Evolutionary conservation across 1,140 invertebrate genomes (phyloP).

Genomic region (Papilio polytes): DNA sequence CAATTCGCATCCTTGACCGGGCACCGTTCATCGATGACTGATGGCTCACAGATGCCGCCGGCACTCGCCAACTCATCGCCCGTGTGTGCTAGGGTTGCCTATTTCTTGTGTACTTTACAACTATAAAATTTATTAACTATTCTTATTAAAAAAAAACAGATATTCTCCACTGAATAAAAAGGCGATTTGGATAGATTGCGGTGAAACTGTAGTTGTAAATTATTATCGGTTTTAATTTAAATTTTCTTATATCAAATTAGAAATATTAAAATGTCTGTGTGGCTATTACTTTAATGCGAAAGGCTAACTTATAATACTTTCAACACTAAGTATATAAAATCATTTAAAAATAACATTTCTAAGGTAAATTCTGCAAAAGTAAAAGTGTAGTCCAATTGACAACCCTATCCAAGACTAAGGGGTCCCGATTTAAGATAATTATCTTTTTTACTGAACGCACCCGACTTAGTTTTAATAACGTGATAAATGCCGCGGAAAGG

Average conservation of each 20-base stretch:
- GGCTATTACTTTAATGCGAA: neutral
- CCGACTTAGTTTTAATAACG: slow-evolving; percentile 79
- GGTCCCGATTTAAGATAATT: slow-evolving; percentile 80
- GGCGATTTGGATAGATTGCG: too few relatives aligned
- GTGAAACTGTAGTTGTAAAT: too few relatives aligned
- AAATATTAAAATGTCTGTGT: neutral
- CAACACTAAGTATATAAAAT: neutral
- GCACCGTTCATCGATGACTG: slow-evolving; percentile 76
- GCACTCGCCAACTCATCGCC: slow-evolving; percentile 68
- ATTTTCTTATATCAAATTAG: neutral
- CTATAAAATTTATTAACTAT: neutral
- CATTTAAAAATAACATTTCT: neutral
- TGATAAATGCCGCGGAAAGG: slow-evolving; percentile 81
- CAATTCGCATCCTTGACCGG: slow-evolving; percentile 69
- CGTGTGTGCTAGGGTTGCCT: slow-evolving; percentile 52
- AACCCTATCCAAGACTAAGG: slow-evolving; percentile 75
- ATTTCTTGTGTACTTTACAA: neutral
- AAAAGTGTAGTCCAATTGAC: slow-evolving; percentile 23
- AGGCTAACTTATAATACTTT: too few relatives aligned
- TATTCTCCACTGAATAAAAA: too few relatives aligned
- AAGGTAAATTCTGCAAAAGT: neutral
- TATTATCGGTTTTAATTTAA: neutral
- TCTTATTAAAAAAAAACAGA: neutral
- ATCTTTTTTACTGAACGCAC: slow-evolving; percentile 81
- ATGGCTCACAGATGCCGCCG: slow-evolving; percentile 72